Percentiles rank a stretch among this genome's conserved stretches.
Conservation (phyloP, 1,140 invertebrate species). For the Drosophila novamexicana region DNA sequence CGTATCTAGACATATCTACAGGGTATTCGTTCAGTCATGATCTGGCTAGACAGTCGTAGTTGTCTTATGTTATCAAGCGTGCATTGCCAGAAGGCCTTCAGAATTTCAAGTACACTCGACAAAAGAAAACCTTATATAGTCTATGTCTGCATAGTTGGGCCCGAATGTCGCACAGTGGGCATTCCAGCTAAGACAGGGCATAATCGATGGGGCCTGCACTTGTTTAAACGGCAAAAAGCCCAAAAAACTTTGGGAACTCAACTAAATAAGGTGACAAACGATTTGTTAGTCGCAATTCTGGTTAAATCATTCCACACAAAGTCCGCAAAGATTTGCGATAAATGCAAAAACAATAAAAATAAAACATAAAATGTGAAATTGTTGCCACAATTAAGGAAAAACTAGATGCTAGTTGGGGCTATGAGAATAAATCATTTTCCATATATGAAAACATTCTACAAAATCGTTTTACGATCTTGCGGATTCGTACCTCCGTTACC, state of each 20-base stretch:
- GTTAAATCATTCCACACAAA: slow-evolving; percentile 28
- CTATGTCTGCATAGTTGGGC: not conserved
- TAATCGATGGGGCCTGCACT: slow-evolving; percentile 45
- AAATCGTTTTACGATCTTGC: slow-evolving; percentile 33
- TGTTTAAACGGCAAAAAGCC: slow-evolving; percentile 15
- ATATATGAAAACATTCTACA: slow-evolving; percentile 9
- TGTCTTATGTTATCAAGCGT: slow-evolving; percentile 31
- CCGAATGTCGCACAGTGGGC: not conserved
- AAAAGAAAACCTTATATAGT: not conserved
- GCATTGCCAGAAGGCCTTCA: slow-evolving; percentile 34
- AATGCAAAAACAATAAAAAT: not conserved
- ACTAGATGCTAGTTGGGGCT: slow-evolving; percentile 3
- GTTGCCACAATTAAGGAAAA: slow-evolving; percentile 19
- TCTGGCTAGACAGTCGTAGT: not conserved
- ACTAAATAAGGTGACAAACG: slow-evolving; percentile 23
- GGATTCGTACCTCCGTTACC: slow-evolving; percentile 9
- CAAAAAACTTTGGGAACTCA: not conserved
- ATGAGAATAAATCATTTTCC: slow-evolving; percentile 42
- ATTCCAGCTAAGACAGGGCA: slow-evolving; percentile 29
- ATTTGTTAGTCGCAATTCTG: slow-evolving; percentile 19
- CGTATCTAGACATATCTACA: not conserved
- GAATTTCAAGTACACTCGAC: slow-evolving; percentile 35
- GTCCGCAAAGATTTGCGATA: not conserved
- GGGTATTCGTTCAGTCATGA: not conserved
- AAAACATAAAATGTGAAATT: slow-evolving; percentile 9